phyloP scores from a whole-genome alignment of 2,797 vertebrate genomes.

The Poecile montanus region DNA sequence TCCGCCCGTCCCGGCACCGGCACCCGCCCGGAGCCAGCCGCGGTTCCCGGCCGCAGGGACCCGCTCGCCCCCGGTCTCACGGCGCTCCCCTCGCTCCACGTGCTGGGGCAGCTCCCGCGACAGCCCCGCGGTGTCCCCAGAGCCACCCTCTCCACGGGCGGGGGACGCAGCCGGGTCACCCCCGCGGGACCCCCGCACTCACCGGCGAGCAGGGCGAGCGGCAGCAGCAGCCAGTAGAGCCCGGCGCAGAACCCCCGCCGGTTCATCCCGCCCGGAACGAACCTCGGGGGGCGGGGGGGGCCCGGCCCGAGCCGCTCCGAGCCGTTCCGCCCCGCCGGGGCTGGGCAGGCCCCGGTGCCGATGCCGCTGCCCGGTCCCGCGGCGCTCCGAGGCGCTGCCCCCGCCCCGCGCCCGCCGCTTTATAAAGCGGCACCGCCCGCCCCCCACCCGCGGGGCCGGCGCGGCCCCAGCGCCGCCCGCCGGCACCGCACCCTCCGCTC shows the following conservation, averaged over 20 bases:
- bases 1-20: background rate
- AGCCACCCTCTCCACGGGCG: background rate
- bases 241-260: constrained; percentile 82
- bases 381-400: background rate
- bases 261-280: constrained; percentile 77
- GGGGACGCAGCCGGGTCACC: too few species aligned
- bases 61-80: background rate
- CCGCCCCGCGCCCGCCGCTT: background rate
- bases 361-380: background rate
- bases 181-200: background rate
- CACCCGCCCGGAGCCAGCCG: background rate
- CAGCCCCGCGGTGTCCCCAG: background rate
- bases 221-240: constrained; percentile 86
- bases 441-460: background rate
- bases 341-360: background rate
- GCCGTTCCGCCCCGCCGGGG: background rate
- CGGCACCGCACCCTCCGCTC: background rate
- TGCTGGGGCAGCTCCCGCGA: background rate
- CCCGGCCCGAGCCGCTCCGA: background rate
- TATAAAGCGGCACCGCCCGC: background rate
- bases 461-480: background rate
- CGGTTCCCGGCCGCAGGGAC: accelerated
- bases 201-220: constrained; percentile 85
- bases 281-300: background rate
- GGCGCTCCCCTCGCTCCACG: background rate